Evolutionary conservation across 2,113 vertebrate genomes (phyloP), one percentile per base, ranked within the genome.

Genomic region (Rhegmatorhina hoffmannsi): DNA sequence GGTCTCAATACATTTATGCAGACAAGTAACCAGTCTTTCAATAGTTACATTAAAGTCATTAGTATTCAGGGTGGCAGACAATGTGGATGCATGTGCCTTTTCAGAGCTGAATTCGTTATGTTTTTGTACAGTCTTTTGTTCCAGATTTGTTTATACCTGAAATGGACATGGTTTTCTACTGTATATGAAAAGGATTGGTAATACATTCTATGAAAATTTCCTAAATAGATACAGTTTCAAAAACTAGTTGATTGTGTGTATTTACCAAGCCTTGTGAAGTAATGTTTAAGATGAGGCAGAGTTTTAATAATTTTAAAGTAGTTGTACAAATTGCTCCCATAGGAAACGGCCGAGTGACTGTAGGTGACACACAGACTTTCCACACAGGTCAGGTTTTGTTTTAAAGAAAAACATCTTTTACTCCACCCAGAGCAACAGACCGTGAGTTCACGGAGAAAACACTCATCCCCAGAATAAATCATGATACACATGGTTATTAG

Each of bases 1-100:
- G 93, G 92, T 86, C 93, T 95, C 88, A 60, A 70, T 93, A 93
- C 80, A 60, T 95, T 93, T 91, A 90, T 89, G 90, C 90, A 90
- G 90, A 87, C 95, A 82, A 95, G 90, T 93, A 95, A 90, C 53
- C 64, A 86, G 92, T 64, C 79, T 94, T 92, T 95, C 90, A 96
- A 92, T 88, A 96, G 92, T 96, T 95, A 93, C 93, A 96, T 96
- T 95, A 95, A 93, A 94, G 95, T 96, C 93, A 97, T 87, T 95
- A 94, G 93, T 86, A 94, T 94, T 94, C 94, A 96, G 92, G 56
- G 60, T 86, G 26, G 93, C 93, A 95, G 92, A 95, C 91, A 92
- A 95, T 94, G 93, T 91, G 74, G 85, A 97, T 63, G 75, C 85
- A 56, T 87, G 78, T 87, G 80, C n/a, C 92, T 95, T 97, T 97